Conservation (phyloP, 2,888 invertebrate genomes). For the Epirrhoe alternata region DNA sequence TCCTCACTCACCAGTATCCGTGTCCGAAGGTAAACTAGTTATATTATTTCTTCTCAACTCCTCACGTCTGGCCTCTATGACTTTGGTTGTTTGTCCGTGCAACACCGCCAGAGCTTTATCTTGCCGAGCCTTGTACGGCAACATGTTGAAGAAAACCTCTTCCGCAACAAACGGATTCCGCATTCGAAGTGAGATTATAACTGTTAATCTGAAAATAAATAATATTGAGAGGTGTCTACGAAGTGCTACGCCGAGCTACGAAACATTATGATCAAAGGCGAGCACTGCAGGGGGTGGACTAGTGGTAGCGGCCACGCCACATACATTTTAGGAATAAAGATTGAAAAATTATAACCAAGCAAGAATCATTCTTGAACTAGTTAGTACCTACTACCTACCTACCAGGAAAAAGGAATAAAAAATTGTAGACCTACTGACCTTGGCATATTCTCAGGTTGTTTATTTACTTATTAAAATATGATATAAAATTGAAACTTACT, state of each 20-base stretch:
- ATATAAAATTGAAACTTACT: conserved; percentile 73
- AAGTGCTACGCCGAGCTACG: conserved; percentile 14
- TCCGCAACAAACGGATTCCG: conserved; percentile 58
- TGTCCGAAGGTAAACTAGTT: conserved; percentile 44
- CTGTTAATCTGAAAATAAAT: conserved; percentile 45
- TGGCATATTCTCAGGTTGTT: not conserved
- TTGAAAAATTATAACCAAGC: no score
- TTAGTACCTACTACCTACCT: no score
- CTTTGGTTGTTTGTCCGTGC: conserved; percentile 69
- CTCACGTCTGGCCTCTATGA: conserved; percentile 66
- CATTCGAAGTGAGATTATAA: conserved; percentile 56
- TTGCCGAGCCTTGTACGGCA: conserved; percentile 84
- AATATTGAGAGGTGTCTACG: not conserved
- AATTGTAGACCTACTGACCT: not conserved
- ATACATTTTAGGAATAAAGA: no score
- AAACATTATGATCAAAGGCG: not conserved
- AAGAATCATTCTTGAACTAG: no score
- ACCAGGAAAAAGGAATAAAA: not conserved
- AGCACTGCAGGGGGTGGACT: not conserved
- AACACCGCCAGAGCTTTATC: conserved; percentile 68
- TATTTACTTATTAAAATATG: not conserved
- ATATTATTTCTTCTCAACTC: conserved; percentile 56
- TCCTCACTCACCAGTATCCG: conserved; percentile 54
- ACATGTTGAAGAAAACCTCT: conserved; percentile 70
- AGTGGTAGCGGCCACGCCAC: no score